Evolutionary conservation across 2,888 invertebrate species (phyloP).

Genomic region (Coelinius sp.): DNA sequence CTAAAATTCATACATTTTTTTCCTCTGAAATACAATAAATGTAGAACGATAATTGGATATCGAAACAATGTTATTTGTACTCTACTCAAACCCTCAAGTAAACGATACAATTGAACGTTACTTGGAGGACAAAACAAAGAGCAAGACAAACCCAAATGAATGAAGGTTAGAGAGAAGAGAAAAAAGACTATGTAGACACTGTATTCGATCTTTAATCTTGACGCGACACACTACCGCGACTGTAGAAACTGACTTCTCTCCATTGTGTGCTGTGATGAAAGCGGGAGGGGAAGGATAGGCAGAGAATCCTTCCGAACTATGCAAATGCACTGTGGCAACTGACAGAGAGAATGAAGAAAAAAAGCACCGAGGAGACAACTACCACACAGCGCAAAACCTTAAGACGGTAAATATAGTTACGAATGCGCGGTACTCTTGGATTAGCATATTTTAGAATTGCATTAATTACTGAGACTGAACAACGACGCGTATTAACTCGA

Average conservation of each 20-base stretch:
- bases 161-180: conserved; percentile 17
- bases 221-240: conserved; percentile 11
- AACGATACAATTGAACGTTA: conserved; percentile 29
- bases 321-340: conserved; percentile 48
- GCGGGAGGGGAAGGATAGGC: conserved; percentile 34
- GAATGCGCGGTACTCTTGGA: conserved; percentile 49
- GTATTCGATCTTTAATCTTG: conserved; percentile 41
- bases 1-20: too few relatives aligned
- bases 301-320: conserved; percentile 49
- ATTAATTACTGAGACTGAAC: conserved; percentile 55
- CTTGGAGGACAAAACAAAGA: conserved; percentile 2
- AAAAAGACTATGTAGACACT: not conserved
- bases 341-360: conserved; percentile 43
- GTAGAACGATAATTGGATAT: too few relatives aligned
- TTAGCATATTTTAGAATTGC: conserved; percentile 63
- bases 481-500: conserved; percentile 2
- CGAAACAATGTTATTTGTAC: not conserved
- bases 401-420: conserved; percentile 56
- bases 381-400: conserved; percentile 55
- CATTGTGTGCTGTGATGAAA: conserved; percentile 33
- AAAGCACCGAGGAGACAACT: conserved; percentile 34
- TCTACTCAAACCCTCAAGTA: not conserved
- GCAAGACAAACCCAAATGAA: conserved; percentile 26
- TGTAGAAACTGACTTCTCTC: conserved; percentile 7
- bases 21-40: too few relatives aligned